Conservation (phyloP, 1,140 invertebrate genomes). For the Trachymyrmex septentrionalis region DNA sequence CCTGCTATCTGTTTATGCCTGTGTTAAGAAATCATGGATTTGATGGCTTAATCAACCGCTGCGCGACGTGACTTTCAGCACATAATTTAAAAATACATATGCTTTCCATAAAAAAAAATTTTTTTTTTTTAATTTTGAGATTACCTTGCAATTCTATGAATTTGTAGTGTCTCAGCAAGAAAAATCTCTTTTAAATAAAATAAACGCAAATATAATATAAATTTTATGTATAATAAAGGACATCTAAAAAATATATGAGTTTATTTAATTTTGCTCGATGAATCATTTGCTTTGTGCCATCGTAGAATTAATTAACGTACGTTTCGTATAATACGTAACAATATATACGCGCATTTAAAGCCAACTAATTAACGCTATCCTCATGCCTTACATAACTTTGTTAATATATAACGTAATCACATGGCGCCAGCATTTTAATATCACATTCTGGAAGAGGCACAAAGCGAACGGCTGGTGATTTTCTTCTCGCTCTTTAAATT, state of each 20-base stretch:
- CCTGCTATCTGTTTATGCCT: background rate
- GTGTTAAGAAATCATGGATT: constrained; percentile 19
- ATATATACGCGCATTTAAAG: constrained; percentile 1
- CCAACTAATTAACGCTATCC: constrained; percentile 19
- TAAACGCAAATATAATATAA: background rate
- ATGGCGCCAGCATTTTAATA: constrained; percentile 16
- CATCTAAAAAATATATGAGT: background rate
- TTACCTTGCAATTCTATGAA: background rate
- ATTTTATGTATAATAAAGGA: background rate
- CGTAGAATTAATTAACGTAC: constrained; percentile 15
- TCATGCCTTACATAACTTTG: constrained; percentile 16
- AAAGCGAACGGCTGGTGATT: background rate
- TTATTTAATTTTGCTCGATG: background rate
- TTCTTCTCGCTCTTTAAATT: background rate
- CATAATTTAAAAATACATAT: constrained; percentile 1
- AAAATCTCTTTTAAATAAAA: background rate
- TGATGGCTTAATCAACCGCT: background rate
- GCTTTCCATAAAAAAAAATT: background rate
- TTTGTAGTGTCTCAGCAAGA: background rate
- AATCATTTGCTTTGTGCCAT: background rate
- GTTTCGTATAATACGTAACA: constrained; percentile 10
- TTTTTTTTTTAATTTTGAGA: background rate
- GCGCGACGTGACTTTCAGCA: background rate
- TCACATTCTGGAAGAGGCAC: background rate
- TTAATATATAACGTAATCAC: constrained; percentile 14